These are phyloP conservation scores for Meteorus cinctellus DNA, from an alignment of 2,888 invertebrate genomes.

Conservation along the genomic window DNA sequence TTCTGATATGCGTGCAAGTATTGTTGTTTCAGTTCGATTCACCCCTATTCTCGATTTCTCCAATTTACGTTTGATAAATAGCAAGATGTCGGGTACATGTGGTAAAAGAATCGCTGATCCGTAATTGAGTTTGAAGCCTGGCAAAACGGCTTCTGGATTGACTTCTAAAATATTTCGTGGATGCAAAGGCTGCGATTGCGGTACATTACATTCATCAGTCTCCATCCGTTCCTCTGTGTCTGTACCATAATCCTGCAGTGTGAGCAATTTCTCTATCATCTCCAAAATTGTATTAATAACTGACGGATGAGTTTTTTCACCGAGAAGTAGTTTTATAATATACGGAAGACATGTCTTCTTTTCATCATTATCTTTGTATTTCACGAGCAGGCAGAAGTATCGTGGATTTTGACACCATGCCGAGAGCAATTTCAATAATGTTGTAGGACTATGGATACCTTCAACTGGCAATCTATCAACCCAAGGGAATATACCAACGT, in stretches of 20 bases:
- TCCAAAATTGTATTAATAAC: constrained; percentile 83
- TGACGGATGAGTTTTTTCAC: constrained; percentile 79
- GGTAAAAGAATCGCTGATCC: constrained; percentile 85
- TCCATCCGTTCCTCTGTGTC: constrained; percentile 72
- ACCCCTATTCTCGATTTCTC: constrained; percentile 78
- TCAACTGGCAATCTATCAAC: constrained; percentile 85
- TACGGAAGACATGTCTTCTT: constrained; percentile 78
- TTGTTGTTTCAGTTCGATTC: constrained; percentile 81
- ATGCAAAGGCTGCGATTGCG: constrained; percentile 38
- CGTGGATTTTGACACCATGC: constrained; percentile 88
- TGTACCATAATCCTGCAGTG: constrained; percentile 78
- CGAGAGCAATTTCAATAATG: constrained; percentile 85
- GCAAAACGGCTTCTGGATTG: constrained; percentile 47
- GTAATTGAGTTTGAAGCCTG: constrained; percentile 76
- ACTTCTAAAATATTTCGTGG: constrained; percentile 34
- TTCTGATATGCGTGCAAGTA: constrained; percentile 85
- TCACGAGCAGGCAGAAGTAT: constrained; percentile 83
- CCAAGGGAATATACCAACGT: constrained; percentile 87
- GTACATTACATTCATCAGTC: constrained; percentile 52
- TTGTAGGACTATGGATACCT: constrained; percentile 88
- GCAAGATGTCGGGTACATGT: constrained; percentile 82
- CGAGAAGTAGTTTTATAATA: constrained; percentile 82
- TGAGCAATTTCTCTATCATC: constrained; percentile 84
- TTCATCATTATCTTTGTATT: constrained; percentile 74
- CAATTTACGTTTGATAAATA: constrained; percentile 80